A percentile compares a stretch with the other conserved stretches of the same genome.
Conservation (phyloP, 2,888 invertebrate species). For the Carpatolechia fugitivella region DNA sequence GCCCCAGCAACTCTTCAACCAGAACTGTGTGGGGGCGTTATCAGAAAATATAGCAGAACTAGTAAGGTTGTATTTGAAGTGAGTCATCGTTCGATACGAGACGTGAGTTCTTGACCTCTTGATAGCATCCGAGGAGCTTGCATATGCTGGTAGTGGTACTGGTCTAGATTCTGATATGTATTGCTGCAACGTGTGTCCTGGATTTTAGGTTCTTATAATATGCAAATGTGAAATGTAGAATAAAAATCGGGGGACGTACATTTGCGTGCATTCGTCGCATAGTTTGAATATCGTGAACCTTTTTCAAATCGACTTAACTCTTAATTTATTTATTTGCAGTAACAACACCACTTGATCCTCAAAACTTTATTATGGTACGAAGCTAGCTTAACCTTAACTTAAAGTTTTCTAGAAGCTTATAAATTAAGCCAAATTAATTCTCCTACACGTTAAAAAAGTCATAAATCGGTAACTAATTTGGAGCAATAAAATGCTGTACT, state of each 20-base stretch:
- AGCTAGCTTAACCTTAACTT: too few relatives aligned
- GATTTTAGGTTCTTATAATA: not conserved
- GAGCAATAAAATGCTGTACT: not conserved
- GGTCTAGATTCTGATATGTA: not conserved
- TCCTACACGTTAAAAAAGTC: too few relatives aligned
- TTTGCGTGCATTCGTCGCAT: too few relatives aligned
- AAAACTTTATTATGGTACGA: too few relatives aligned
- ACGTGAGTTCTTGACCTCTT: not conserved
- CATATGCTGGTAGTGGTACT: not conserved
- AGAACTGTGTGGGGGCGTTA: not conserved
- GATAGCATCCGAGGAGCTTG: not conserved
- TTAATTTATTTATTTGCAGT: too few relatives aligned
- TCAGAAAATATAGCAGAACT: not conserved
- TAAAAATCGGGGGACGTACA: too few relatives aligned
- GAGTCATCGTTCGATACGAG: slow-evolving; percentile 2
- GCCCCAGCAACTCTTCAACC: not conserved
- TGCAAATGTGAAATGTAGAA: not conserved
- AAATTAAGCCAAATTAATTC: too few relatives aligned
- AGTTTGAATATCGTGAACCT: too few relatives aligned
- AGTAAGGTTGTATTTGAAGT: slow-evolving; percentile 4
- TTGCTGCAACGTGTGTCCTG: not conserved
- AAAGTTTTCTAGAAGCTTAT: too few relatives aligned
- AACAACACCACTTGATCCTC: too few relatives aligned
- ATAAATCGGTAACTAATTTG: too few relatives aligned
- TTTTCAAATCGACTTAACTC: too few relatives aligned